A percentile compares a stretch with the other conserved stretches of the same genome.
Conservation (phyloP, 2,888 invertebrate genomes). For the Blastobasis adustella region DNA sequence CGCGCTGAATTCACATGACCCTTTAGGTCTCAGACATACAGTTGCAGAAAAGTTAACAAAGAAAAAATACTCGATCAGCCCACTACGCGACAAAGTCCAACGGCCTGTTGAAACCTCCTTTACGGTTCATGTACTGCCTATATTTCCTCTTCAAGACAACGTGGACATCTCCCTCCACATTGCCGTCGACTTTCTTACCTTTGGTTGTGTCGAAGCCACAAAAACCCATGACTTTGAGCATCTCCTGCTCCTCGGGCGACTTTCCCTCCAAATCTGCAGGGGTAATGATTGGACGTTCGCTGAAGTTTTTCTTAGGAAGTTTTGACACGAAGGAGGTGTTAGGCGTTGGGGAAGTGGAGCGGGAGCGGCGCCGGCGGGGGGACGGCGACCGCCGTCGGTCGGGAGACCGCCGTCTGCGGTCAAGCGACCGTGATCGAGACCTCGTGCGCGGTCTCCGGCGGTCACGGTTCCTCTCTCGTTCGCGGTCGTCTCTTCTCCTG, state of each 20-base stretch:
- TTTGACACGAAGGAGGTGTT: constrained; percentile 54
- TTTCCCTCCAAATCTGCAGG: constrained; percentile 94
- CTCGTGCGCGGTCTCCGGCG: constrained; percentile 54
- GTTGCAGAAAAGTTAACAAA: not conserved
- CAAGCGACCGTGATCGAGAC: constrained; percentile 59
- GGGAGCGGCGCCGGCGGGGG: constrained; percentile 41
- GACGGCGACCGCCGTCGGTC: constrained; percentile 46
- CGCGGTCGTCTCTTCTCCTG: constrained; percentile 37
- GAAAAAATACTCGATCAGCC: constrained; percentile 7
- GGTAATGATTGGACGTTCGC: constrained; percentile 79
- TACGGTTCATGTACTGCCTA: constrained; percentile 99
- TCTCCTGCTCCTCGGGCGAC: constrained; percentile 92
- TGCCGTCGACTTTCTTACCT: constrained; percentile 95
- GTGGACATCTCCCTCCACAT: constrained; percentile 95
- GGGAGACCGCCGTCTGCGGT: constrained; percentile 58
- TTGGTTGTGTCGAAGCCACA: constrained; percentile 97
- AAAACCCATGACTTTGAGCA: constrained; percentile 98
- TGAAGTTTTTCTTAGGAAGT: constrained; percentile 51
- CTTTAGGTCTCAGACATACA: not conserved
- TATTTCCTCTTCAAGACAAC: constrained; percentile 97
- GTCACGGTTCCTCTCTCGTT: constrained; percentile 53
- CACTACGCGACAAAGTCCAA: constrained; percentile 93
- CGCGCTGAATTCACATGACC: not conserved
- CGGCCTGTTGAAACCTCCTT: constrained; percentile 98
- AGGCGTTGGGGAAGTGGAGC: constrained; percentile 51